Evolutionary conservation across 35 echinoderm and acorn worm species (phyloP).

Genomic region (Holothuria glaberrima): DNA sequence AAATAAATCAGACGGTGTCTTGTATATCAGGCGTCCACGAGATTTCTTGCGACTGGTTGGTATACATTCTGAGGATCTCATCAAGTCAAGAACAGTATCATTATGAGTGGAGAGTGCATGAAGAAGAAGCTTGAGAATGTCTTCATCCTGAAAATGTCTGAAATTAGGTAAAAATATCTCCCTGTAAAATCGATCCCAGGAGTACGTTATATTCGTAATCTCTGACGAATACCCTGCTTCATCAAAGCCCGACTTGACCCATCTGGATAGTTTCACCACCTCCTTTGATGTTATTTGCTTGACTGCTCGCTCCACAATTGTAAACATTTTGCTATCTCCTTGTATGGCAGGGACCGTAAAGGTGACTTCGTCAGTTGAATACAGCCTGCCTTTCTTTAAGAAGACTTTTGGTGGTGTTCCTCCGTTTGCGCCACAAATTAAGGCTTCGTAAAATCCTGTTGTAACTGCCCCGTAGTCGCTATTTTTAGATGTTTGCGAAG

Average conservation of each 20-base stretch:
- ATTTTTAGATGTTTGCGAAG: not conserved
- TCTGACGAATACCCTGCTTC: not conserved
- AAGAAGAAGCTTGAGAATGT: not conserved
- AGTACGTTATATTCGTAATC: not conserved
- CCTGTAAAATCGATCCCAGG: not conserved
- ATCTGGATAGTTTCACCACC: not conserved
- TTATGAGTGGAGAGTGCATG: not conserved
- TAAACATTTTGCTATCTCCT: not conserved
- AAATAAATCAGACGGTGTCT: not conserved
- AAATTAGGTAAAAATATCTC: conserved; percentile 15
- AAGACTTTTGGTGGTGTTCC: not conserved
- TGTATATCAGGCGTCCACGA: not conserved
- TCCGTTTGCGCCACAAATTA: conserved; percentile 3
- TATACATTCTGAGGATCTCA: conserved; percentile 32
- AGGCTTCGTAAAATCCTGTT: conserved; percentile 18
- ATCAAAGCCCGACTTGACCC: conserved; percentile 33
- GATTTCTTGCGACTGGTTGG: not conserved
- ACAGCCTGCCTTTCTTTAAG: not conserved
- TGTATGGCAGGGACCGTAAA: conserved; percentile 20
- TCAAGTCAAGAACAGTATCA: not conserved
- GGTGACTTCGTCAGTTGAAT: not conserved
- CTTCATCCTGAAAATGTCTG: not conserved
- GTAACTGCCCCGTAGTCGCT: conserved; percentile 33
- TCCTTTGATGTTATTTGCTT: not conserved
- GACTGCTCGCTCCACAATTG: not conserved